phyloP scores from a whole-genome alignment of 2,888 invertebrate species.

The Candidula unifasciata region DNA sequence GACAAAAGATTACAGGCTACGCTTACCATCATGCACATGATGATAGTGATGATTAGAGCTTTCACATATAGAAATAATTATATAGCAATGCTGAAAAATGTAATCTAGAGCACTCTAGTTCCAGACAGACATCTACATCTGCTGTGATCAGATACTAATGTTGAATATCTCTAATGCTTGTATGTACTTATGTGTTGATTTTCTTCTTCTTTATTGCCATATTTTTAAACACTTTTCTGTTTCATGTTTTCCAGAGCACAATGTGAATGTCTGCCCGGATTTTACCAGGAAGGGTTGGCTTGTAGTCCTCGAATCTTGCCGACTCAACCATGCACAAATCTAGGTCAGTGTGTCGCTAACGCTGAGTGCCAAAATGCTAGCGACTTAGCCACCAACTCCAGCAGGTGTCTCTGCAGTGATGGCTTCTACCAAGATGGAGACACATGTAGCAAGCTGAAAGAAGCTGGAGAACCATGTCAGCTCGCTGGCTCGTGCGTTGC shows the following conservation, averaged over 20 bases:
- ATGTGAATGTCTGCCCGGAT: slow-evolving; percentile 24
- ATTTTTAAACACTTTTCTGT: no score
- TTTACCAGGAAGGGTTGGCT: slow-evolving; percentile 12
- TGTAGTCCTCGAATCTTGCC: slow-evolving; percentile 33
- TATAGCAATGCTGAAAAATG: no score
- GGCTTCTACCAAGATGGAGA: slow-evolving; percentile 50
- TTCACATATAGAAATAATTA: no score
- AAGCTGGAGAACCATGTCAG: slow-evolving; percentile 25
- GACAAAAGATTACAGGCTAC: no score
- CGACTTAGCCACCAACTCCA: slow-evolving; percentile 32
- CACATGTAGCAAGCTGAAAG: slow-evolving; percentile 42
- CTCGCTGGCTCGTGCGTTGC: slow-evolving; percentile 26
- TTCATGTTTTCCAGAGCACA: not conserved
- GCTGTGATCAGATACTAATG: no score
- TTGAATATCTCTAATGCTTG: no score
- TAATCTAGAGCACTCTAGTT: no score
- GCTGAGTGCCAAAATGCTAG: slow-evolving; percentile 45
- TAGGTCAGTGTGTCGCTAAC: slow-evolving; percentile 50
- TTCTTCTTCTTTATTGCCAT: no score
- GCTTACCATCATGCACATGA: no score
- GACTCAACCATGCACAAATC: not conserved
- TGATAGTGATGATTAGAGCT: no score
- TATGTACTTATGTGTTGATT: no score
- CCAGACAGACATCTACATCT: no score
- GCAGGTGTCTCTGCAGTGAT: slow-evolving; percentile 47